These are phyloP conservation scores for Balearica regulorum DNA, from an alignment of 2,797 vertebrate genomes.

Conservation along the genomic window DNA sequence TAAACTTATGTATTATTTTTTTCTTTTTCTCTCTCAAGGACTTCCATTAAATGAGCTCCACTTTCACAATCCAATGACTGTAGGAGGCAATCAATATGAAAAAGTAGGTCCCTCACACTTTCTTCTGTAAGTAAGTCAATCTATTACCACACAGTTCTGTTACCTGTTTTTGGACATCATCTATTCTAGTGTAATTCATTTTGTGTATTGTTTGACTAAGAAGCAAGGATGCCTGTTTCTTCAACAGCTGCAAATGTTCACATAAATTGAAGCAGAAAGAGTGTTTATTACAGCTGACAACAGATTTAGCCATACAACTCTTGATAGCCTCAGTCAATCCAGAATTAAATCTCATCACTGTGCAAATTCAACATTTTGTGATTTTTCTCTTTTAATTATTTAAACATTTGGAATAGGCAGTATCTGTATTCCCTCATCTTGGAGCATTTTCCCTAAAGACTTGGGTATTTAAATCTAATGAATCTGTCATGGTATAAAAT, in stretches of 20 bases:
- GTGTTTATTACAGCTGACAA: not conserved
- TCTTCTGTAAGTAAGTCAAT: accelerated
- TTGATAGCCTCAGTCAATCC: not conserved
- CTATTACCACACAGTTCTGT: not conserved
- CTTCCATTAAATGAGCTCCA: not conserved
- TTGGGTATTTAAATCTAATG: not conserved
- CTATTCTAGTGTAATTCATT: not conserved
- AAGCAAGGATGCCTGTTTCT: not conserved
- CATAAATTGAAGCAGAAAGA: not conserved
- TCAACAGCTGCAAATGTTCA: not conserved
- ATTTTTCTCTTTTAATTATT: not conserved
- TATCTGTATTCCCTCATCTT: not conserved
- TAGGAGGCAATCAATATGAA: not conserved
- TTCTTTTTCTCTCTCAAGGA: not conserved
- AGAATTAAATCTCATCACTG: not conserved
- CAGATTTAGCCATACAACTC: not conserved
- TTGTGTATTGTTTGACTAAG: not conserved
- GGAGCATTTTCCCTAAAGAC: not conserved
- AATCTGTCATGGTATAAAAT: not conserved
- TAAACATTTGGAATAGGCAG: not conserved
- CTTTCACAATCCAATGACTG: not conserved
- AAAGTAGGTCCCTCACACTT: not conserved
- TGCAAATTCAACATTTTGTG: not conserved
- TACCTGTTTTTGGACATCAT: not conserved
- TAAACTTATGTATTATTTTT: not conserved